Conservation (phyloP, 2,888 invertebrate genomes). For the Aromia moschata region DNA sequence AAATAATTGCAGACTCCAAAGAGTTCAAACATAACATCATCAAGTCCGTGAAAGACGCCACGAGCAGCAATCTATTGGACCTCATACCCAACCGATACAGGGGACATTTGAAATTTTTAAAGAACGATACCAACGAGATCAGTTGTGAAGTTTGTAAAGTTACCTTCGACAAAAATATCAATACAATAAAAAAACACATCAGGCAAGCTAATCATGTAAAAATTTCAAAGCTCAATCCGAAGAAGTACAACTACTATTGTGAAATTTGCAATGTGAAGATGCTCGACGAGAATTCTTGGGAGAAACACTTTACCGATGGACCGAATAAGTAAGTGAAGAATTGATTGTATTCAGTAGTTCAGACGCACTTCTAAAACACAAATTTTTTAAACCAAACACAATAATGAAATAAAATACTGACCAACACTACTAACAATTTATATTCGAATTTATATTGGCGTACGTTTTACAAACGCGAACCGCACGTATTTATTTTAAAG, state of each 20-base stretch:
- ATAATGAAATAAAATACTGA: too few species aligned
- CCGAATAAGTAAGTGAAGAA: constrained; percentile 38
- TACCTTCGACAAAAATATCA: constrained; percentile 28
- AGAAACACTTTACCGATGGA: constrained; percentile 43
- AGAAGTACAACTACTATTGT: constrained; percentile 50
- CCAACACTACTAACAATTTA: too few species aligned
- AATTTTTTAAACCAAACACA: too few species aligned
- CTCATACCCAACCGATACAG: constrained; percentile 44
- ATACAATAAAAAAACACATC: constrained; percentile 42
- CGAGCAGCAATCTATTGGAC: constrained; percentile 32
- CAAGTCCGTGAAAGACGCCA: constrained; percentile 38
- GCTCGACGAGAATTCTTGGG: constrained; percentile 46
- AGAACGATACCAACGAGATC: constrained; percentile 16
- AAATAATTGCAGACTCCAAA: constrained; percentile 22
- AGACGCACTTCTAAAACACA: too few species aligned
- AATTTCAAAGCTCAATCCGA: constrained; percentile 13
- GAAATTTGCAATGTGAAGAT: constrained; percentile 51
- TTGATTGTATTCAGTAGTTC: too few species aligned
- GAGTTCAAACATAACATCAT: constrained; percentile 39
- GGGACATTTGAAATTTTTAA: constrained; percentile 38
- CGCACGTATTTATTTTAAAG: too few species aligned
- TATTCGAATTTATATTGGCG: too few species aligned
- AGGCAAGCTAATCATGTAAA: constrained; percentile 26
- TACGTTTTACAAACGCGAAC: too few species aligned
- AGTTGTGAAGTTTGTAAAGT: constrained; percentile 42